phyloP scores from a whole-genome alignment of 2,888 invertebrate genomes.

The Psylliodes chrysocephalus region DNA sequence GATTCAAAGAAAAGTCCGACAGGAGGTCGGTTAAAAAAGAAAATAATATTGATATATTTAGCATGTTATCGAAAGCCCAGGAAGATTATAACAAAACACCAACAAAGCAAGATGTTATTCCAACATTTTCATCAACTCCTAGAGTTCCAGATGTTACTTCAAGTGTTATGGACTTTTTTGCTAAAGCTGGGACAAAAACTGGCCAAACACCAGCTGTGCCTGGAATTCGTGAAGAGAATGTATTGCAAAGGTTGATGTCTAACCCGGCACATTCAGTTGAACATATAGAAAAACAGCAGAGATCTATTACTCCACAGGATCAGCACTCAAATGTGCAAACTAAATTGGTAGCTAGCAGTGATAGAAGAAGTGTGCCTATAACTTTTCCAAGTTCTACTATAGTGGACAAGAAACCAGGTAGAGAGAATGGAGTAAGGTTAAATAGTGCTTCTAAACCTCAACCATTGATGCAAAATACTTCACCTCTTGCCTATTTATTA shows the following conservation, averaged over 20 bases:
- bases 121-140: constrained; percentile 60
- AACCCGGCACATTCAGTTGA: constrained; percentile 86
- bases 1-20: constrained; percentile 64
- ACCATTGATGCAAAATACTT: constrained; percentile 29
- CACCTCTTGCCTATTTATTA: constrained; percentile 54
- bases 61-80: constrained; percentile 90
- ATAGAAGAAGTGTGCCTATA: constrained; percentile 58
- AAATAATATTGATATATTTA: constrained; percentile 77
- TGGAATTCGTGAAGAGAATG: constrained; percentile 64
- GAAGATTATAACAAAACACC: constrained; percentile 80
- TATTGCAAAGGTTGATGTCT: constrained; percentile 83
- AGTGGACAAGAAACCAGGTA: constrained; percentile 31
- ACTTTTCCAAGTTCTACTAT: constrained; percentile 51
- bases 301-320: constrained; percentile 78
- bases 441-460: constrained; percentile 66
- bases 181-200: constrained; percentile 74
- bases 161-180: constrained; percentile 90
- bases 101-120: constrained; percentile 58
- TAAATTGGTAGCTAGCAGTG: constrained; percentile 47
- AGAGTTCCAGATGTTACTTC: constrained; percentile 78
- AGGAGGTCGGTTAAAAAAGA: constrained; percentile 59
- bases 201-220: constrained; percentile 67
- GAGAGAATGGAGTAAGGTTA: constrained; percentile 68
- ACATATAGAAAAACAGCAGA: constrained; percentile 88
- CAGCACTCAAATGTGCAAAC: constrained; percentile 46